Conservation (phyloP, 1,140 invertebrate genomes). For the Caerostris extrusa region DNA sequence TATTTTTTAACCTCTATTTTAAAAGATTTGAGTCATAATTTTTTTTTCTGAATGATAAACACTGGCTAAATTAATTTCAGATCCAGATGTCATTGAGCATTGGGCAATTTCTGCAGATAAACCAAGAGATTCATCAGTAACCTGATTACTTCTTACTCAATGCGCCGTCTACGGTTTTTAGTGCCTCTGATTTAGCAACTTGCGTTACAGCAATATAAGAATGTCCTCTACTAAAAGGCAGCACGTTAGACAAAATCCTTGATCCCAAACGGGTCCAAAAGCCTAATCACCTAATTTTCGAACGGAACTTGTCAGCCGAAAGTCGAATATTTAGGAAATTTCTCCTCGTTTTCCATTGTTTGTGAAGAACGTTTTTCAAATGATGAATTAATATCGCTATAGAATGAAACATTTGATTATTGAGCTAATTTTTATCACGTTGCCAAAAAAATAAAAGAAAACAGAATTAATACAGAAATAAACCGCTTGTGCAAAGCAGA, state of each 20-base stretch:
- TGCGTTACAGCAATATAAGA: background rate
- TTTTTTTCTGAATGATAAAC: too few species aligned
- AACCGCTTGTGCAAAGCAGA: background rate
- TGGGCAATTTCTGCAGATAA: background rate
- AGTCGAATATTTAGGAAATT: background rate
- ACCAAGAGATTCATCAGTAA: background rate
- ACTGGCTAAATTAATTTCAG: background rate
- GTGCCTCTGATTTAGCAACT: background rate
- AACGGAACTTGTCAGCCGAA: background rate
- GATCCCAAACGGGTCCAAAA: slow-evolving; percentile 53
- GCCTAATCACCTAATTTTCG: background rate
- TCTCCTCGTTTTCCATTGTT: background rate
- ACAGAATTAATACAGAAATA: too few species aligned
- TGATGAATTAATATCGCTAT: too few species aligned
- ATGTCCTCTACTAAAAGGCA: background rate
- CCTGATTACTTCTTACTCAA: background rate
- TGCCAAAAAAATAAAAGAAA: too few species aligned
- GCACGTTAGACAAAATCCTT: slow-evolving; percentile 19
- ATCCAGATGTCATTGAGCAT: background rate
- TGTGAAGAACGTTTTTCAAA: too few species aligned
- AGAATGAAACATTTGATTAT: too few species aligned
- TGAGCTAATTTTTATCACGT: too few species aligned
- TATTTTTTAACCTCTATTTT: too few species aligned
- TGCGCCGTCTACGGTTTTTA: background rate
- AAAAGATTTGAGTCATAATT: too few species aligned